Percentiles rank a stretch among this genome's conserved stretches.
Conservation (phyloP, 2,888 invertebrate genomes). For the Pterostichus madidus region DNA sequence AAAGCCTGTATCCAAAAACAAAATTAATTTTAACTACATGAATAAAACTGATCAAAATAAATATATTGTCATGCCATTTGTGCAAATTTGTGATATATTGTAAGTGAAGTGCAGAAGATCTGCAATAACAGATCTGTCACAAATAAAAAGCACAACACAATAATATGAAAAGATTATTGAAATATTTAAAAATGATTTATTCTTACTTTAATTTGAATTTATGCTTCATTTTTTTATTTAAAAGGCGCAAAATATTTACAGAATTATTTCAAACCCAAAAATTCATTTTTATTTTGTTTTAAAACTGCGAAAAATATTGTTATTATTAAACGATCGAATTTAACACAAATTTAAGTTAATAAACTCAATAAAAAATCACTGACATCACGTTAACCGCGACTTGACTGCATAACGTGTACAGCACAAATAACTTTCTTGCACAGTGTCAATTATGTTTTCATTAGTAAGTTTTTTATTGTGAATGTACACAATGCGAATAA, state of each 20-base stretch:
- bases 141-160: background rate
- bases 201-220: constrained; percentile 48
- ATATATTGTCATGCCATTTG: too few relatives aligned
- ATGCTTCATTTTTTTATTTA: constrained; percentile 13
- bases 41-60: too few relatives aligned
- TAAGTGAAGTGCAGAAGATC: too few relatives aligned
- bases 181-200: background rate
- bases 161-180: too few relatives aligned
- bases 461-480: constrained; percentile 50
- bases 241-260: background rate
- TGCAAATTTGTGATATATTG: too few relatives aligned
- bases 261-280: too few relatives aligned
- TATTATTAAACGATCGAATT: too few relatives aligned
- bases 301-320: too few relatives aligned
- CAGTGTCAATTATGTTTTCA: constrained; percentile 36
- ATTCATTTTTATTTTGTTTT: too few relatives aligned
- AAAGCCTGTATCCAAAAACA: constrained; percentile 79
- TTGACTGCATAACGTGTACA: background rate
- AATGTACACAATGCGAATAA: constrained; percentile 15
- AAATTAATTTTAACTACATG: background rate
- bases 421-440: constrained; percentile 38
- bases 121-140: too few relatives aligned
- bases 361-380: background rate
- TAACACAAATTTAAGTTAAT: too few relatives aligned
- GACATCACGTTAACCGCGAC: too few relatives aligned